Conservation (phyloP, 2,113 vertebrate species). For the Propithecus coquereli region DNA sequence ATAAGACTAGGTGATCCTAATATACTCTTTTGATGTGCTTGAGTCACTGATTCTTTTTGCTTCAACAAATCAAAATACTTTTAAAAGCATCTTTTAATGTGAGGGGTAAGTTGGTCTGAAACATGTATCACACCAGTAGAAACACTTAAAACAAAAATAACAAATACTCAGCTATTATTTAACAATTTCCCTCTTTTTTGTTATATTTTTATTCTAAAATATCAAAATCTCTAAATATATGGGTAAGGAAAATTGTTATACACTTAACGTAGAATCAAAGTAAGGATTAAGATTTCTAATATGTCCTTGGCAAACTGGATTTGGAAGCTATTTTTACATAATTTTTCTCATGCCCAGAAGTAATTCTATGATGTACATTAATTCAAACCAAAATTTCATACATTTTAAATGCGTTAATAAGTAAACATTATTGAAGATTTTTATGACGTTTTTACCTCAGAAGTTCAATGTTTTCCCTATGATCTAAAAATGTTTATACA, state of each 20-base stretch:
- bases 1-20: neutral
- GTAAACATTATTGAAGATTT: neutral
- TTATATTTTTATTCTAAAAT: neutral
- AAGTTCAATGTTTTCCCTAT: neutral
- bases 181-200: neutral
- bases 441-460: neutral
- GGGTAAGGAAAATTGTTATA: neutral
- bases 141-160: neutral
- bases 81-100: slow-evolving; percentile 28
- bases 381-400: neutral
- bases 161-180: neutral
- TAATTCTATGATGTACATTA: neutral
- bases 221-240: neutral
- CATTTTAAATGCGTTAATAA: neutral
- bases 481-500: neutral
- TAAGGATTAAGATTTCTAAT: neutral
- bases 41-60: slow-evolving; percentile 20
- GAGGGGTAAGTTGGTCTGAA: neutral
- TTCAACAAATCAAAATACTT: slow-evolving; percentile 28
- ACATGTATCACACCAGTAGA: neutral
- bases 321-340: neutral
- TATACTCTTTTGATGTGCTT: neutral
- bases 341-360: neutral
- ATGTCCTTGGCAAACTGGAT: neutral
- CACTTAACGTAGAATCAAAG: neutral